Evolutionary conservation across 1,140 invertebrate genomes (phyloP).

Genomic region (Aphis craccivora): DNA sequence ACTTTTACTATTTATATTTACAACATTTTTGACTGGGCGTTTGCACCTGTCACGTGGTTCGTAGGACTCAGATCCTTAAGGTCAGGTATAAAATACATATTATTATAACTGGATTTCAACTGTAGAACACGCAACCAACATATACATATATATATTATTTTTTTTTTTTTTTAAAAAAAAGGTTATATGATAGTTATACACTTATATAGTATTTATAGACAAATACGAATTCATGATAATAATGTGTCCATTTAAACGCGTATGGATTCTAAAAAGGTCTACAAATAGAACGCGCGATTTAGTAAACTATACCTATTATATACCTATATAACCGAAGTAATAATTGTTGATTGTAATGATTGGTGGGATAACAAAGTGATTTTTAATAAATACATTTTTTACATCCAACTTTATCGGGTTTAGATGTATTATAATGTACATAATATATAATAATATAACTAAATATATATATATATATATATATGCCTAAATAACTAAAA

Average conservation of each 20-base stretch:
- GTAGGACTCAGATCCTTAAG: neutral
- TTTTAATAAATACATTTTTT: neutral
- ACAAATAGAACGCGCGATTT: neutral
- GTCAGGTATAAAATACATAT: neutral
- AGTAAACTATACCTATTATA: neutral
- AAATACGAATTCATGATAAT: neutral
- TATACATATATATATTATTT: neutral
- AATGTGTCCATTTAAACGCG: neutral
- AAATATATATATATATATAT: too few relatives aligned
- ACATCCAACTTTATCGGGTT: accelerated
- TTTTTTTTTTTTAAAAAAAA: neutral
- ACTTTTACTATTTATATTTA: neutral
- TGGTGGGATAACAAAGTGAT: neutral
- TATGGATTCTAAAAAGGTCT: neutral
- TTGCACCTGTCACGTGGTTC: neutral
- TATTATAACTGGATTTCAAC: neutral
- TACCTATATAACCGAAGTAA: neutral
- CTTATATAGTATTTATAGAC: neutral
- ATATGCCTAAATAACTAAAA: neutral
- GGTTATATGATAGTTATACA: neutral
- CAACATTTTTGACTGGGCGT: neutral
- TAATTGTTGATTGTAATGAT: neutral
- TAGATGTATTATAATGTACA: too few relatives aligned
- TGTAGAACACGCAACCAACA: neutral
- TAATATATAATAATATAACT: too few relatives aligned